A percentile compares a stretch with the other conserved stretches of the same genome.
These are phyloP conservation scores for Himalopsyche tibetana DNA, from an alignment of 2,888 invertebrate species.

Conservation along the genomic window DNA sequence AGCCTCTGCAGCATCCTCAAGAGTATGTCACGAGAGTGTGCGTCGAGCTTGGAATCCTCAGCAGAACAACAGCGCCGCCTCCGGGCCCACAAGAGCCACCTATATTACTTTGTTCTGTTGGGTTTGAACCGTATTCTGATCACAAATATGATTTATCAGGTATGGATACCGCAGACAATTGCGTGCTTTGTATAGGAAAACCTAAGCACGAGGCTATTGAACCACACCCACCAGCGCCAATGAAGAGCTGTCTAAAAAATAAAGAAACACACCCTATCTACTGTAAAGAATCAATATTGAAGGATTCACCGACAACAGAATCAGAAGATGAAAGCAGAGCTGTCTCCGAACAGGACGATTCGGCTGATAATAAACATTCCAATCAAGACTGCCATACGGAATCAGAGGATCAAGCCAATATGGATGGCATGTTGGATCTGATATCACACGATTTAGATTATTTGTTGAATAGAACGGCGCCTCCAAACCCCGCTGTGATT, in stretches of 20 bases:
- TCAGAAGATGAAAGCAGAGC: constrained; percentile 63
- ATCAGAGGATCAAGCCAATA: constrained; percentile 71
- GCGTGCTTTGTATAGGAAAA: constrained; percentile 70
- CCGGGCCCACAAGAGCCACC: constrained; percentile 68
- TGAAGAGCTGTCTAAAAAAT: constrained; percentile 75
- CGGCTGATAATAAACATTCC: constrained; percentile 68
- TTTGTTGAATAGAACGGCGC: constrained; percentile 81
- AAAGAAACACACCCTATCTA: constrained; percentile 63
- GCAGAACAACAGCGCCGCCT: constrained; percentile 68
- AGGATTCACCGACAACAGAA: constrained; percentile 58
- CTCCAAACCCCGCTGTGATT: constrained; percentile 45
- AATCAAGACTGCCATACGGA: constrained; percentile 71
- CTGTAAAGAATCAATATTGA: constrained; percentile 54
- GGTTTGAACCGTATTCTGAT: constrained; percentile 71
- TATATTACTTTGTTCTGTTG: constrained; percentile 71
- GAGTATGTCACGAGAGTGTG: constrained; percentile 76
- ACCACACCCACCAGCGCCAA: constrained; percentile 69
- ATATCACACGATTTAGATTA: constrained; percentile 90
- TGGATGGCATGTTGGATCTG: constrained; percentile 84
- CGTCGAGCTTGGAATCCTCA: constrained; percentile 76
- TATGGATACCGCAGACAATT: constrained; percentile 70
- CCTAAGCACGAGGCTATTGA: constrained; percentile 66
- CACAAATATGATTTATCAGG: constrained; percentile 68
- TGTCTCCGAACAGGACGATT: constrained; percentile 58
- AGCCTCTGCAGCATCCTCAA: constrained; percentile 67